Percentiles rank a stretch among this genome's conserved stretches.
Conservation (phyloP, 2,113 vertebrate genomes). For the Sitta europaea region DNA sequence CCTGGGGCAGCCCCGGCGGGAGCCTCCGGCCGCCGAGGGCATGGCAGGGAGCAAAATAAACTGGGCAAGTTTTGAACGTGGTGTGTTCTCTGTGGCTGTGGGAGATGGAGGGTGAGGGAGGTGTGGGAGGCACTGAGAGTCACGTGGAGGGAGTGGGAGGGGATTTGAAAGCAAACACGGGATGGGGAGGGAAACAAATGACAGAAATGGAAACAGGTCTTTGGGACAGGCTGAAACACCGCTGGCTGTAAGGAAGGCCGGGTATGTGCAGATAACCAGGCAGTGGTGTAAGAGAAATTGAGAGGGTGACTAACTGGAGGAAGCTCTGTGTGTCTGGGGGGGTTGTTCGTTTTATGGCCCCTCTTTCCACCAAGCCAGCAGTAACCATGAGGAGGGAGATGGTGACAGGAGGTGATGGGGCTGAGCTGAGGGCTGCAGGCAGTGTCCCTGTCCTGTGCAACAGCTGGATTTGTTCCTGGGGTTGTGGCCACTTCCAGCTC, state of each 20-base stretch:
- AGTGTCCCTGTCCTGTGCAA: neutral
- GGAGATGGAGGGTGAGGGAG: neutral
- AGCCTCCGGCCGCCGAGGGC: neutral
- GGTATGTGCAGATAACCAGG: rapidly evolving
- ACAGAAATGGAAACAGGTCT: rapidly evolving
- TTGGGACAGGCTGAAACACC: neutral
- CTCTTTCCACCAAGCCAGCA: too few relatives aligned
- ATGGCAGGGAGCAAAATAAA: neutral
- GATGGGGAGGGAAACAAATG: neutral
- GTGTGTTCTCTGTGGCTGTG: neutral
- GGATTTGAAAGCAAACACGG: neutral
- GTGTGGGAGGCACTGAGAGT: too few relatives aligned
- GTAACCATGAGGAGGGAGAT: rapidly evolving
- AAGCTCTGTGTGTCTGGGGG: rapidly evolving
- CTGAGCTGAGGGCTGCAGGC: neutral
- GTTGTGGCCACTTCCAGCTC: neutral
- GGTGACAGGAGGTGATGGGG: rapidly evolving
- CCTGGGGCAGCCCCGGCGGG: rapidly evolving
- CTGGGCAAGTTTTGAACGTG: neutral
- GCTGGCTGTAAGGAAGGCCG: rapidly evolving
- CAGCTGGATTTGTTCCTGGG: neutral
- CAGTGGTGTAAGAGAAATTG: neutral
- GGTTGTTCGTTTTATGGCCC: rapidly evolving
- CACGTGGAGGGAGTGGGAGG: rapidly evolving
- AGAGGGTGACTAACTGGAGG: neutral